A percentile compares a stretch with the other conserved stretches of the same genome.
Conservation (phyloP, 2,113 vertebrate genomes). For the Pseudopodoces humilis region DNA sequence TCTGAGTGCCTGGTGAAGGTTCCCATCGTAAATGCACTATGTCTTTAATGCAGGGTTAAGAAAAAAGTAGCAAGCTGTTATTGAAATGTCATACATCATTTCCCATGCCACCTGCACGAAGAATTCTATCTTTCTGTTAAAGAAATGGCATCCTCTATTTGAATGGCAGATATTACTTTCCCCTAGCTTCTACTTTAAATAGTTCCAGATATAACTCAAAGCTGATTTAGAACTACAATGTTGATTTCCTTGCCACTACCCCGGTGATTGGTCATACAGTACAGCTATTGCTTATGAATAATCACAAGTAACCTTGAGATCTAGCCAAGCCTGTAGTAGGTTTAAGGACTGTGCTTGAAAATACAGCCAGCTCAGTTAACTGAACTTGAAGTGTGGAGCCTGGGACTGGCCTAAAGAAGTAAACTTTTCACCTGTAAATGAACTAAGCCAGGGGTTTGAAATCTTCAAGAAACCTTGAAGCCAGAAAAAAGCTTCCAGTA, state of each 20-base stretch:
- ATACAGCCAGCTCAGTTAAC: neutral
- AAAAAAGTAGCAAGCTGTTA: neutral
- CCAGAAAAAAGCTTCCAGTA: neutral
- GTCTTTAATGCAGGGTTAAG: neutral
- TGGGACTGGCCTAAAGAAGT: neutral
- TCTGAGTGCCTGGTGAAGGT: neutral
- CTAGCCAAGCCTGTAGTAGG: neutral
- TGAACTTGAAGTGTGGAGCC: neutral
- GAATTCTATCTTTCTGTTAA: neutral
- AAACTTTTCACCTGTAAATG: neutral
- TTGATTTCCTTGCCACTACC: neutral
- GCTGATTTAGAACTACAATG: neutral
- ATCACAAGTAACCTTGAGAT: neutral
- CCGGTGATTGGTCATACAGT: neutral
- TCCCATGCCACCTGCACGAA: neutral
- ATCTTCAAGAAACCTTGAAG: neutral
- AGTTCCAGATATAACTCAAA: neutral
- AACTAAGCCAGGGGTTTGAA: neutral
- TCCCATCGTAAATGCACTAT: neutral
- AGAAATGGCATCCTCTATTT: neutral
- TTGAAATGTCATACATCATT: neutral
- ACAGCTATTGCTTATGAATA: neutral
- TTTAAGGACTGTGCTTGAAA: neutral
- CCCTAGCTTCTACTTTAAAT: neutral
- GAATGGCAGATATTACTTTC: neutral